These are phyloP conservation scores for Pomatorhinus ruficollis DNA, from an alignment of 2,113 vertebrate genomes.

Conservation along the genomic window DNA sequence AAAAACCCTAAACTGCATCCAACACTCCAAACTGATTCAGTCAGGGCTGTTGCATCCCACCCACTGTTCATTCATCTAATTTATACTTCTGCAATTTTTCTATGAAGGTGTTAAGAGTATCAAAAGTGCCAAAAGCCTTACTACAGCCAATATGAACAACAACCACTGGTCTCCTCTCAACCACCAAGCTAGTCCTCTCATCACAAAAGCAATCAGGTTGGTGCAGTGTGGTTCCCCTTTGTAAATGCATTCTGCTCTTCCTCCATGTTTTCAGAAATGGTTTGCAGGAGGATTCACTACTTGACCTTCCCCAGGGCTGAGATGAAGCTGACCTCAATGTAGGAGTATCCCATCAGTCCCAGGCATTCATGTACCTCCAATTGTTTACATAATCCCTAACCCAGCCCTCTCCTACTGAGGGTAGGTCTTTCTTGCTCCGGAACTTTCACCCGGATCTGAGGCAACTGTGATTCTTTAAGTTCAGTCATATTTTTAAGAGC, in stretches of 20 bases:
- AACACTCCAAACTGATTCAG: not conserved
- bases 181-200: not conserved
- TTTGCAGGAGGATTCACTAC: not conserved
- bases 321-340: not conserved
- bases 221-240: not conserved
- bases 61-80: not conserved
- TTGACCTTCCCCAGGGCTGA: not conserved
- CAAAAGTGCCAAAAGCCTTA: not conserved
- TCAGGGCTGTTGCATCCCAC: not conserved
- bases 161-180: not conserved
- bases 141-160: not conserved
- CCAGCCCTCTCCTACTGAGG: not conserved
- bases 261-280: not conserved
- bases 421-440: not conserved
- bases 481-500: not conserved
- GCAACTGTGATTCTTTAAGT: not conserved
- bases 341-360: not conserved
- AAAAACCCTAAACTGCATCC: not conserved
- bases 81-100: not conserved
- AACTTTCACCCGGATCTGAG: not conserved
- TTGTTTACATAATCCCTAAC: not conserved
- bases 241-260: not conserved
- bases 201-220: not conserved
- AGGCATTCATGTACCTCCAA: not conserved
- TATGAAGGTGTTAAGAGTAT: not conserved